Evolutionary conservation across 92 coral and sea anemone genomes (phyloP), one percentile per base, ranked within the genome.

Genomic region (Paragorgia papillata): DNA sequence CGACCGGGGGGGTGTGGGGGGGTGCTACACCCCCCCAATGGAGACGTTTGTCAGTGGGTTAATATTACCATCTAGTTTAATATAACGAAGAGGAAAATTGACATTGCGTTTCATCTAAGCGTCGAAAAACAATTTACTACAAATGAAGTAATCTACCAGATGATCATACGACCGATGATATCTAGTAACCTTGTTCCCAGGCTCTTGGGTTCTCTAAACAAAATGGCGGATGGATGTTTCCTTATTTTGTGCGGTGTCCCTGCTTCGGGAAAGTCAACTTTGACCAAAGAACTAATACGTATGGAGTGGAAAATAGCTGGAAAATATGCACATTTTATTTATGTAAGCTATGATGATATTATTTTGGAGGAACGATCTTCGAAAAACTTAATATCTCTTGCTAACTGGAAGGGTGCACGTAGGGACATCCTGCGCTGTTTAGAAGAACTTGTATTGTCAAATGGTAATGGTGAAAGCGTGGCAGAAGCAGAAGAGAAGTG

Each of bases 241-340:
- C 57, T 88, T 73, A 56, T 86, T 54, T 73, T 89, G 15, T 93
- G 93, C 63, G 97, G 97, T 43, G 81, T 93, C 33, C 97, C 97
- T 12, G 97, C 91, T 0, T 79, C 85, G 69, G 97, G 97, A 31
- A 93, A 93, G 82, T 83, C 97, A 29, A 75, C 84, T 56, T 66
- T 93, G 21, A 85, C 91, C 3, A 82, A 40, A 22, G 75, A 80
- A 27, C 39, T 93, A 24, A 89, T 63, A 28, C 29, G 75, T 35
- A 82, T 85, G 60, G 33, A 80, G 20, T 65, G 69, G 7, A 39
- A 75, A 15, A 62, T 74, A 32, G 70, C 39, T 33, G 79, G 49
- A 19, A 57, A 56, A 15, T 34, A 78, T 31, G 10, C 85, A 18
- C 97, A 93, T 59, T 62, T 85, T 21, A 43, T 93, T 46, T 86